Evolutionary conservation across 2,113 vertebrate species (phyloP), one percentile per base, ranked within the genome.

Genomic region (Bombycilla garrulus): DNA sequence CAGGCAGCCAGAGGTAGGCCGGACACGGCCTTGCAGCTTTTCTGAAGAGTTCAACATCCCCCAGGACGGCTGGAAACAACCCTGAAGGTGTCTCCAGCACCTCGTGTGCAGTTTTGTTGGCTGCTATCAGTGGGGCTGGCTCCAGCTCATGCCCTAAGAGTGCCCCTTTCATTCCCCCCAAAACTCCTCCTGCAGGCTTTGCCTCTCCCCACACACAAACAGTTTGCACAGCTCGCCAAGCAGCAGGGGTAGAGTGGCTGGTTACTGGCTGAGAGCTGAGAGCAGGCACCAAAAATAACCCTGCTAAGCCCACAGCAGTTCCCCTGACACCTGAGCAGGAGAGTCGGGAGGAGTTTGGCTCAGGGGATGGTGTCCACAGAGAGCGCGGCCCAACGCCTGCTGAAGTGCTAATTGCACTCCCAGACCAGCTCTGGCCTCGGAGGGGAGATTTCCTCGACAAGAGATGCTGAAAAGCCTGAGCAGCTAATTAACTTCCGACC

Each of bases 401-500:
- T 64, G 54, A 86, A 62, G 74, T 80, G 93, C 67, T 92, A 96
- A 96, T 48, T 94, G 82, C 23, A 20, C 47, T 73, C 62, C 58
- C 31, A 85, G 58, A 62, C 21, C 78, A 70, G 19, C 19, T 12
- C 62, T 65, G 54, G 66, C 81, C 54, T 91, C 66, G 0, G 22
- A 88, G 56, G 40, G 44, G 24, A 81, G 33, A 86, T 90, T 83
- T 74, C 35, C 81, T 58, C 17, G 10, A 58, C 44, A 85, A 45
- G 74, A 71, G 64, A 58, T 48, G 51, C 47, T 83, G 73, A 44
- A 91, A 87, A 94, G 51, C 29, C 38, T 25, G 44, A 45, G 45
- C 35, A 62, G 79, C 36, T 95, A 90, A 95, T 97, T 96, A 90
- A 60, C 69, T 88, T 88, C 40, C 67, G 58, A 16, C 47, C 31